Evolutionary conservation across 2,113 vertebrate species (phyloP).

Genomic region (Dipodomys merriami): DNA sequence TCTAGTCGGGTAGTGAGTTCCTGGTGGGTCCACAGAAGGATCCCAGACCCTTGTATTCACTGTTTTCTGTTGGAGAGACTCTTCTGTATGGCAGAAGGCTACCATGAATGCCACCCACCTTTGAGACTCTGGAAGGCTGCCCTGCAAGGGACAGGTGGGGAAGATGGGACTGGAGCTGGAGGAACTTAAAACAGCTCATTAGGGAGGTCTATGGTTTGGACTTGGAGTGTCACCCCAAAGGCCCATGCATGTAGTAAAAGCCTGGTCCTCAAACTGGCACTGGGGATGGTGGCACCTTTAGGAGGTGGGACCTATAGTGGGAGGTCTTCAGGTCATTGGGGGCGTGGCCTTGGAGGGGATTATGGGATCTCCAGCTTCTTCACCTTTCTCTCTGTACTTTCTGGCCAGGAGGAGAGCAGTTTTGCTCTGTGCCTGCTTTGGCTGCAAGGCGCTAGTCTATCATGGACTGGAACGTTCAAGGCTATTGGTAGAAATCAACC

Average conservation of each 20-base stretch:
- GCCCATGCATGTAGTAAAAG: not conserved
- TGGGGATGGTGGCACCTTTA: not conserved
- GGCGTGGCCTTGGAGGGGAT: not conserved
- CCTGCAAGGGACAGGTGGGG: not conserved
- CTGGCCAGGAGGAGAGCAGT: not conserved
- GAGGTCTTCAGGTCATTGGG: not conserved
- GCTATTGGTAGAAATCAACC: not conserved
- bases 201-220: not conserved
- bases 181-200: not conserved
- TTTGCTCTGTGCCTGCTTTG: not conserved
- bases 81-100: not conserved
- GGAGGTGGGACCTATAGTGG: not conserved
- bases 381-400: not conserved
- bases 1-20: not conserved
- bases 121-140: not conserved
- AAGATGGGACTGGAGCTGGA: not conserved
- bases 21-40: not conserved
- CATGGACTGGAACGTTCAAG: not conserved
- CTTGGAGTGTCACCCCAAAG: not conserved
- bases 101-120: not conserved
- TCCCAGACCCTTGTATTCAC: not conserved
- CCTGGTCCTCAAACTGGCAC: not conserved
- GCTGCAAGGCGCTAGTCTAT: not conserved
- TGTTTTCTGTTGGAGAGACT: no score
- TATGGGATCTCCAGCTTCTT: no score